phyloP scores from a whole-genome alignment of 2,113 vertebrate species.

The Upupa epops region DNA sequence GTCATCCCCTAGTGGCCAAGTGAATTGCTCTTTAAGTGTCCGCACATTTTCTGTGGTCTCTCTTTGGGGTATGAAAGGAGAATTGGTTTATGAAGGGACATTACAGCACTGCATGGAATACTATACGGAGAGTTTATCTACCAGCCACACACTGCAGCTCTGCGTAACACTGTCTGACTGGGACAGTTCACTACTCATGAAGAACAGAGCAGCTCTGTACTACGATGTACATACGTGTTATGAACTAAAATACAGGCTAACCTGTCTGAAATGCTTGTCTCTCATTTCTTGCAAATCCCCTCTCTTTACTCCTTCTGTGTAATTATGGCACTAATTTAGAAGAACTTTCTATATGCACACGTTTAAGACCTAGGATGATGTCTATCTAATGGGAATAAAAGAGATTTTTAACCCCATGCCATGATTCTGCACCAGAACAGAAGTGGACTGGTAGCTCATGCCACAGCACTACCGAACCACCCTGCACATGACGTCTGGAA shows the following conservation, averaged over 20 bases:
- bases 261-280: background rate
- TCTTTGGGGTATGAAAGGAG: background rate
- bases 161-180: background rate
- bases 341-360: background rate
- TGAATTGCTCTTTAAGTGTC: background rate
- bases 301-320: background rate
- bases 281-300: background rate
- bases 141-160: background rate
- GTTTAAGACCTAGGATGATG: background rate
- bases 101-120: background rate
- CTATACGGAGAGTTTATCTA: background rate
- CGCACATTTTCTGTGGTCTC: background rate
- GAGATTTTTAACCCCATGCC: background rate
- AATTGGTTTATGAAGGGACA: background rate
- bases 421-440: background rate
- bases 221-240: fast-evolving
- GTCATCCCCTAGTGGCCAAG: background rate
- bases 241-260: background rate
- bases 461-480: background rate
- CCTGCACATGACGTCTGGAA: background rate
- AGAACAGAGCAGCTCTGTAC: background rate
- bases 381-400: background rate
- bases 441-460: background rate
- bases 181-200: fast-evolving
- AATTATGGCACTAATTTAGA: background rate